A percentile compares a stretch with the other conserved stretches of the same genome.
Conservation (phyloP, 2,797 vertebrate genomes). For the Pyrrhura leucotis region DNA sequence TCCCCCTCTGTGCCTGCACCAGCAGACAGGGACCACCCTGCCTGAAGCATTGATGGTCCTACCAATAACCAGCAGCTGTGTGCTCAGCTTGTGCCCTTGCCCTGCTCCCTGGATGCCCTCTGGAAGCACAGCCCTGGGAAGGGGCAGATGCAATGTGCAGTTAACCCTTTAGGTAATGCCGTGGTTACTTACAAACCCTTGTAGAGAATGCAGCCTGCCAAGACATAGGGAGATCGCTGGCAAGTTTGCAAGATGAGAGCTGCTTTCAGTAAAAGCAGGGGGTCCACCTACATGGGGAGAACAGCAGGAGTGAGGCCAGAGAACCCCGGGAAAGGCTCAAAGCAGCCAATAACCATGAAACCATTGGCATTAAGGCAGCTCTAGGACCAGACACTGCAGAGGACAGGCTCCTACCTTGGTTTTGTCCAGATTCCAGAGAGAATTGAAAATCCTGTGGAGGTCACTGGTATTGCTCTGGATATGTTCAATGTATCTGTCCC, state of each 20-base stretch:
- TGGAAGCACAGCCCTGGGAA: accelerated
- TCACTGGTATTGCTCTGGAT: slow-evolving; percentile 82
- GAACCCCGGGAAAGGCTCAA: background rate
- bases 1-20: background rate
- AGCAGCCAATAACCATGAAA: background rate
- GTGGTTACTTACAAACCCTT: slow-evolving; percentile 81
- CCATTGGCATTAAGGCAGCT: background rate
- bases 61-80: background rate
- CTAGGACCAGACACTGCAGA: background rate
- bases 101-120: background rate
- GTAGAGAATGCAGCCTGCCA: slow-evolving; percentile 92
- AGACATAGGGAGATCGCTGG: slow-evolving; percentile 86
- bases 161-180: background rate
- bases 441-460: slow-evolving; percentile 88
- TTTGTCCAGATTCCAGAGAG: slow-evolving; percentile 88
- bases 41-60: background rate
- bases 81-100: background rate
- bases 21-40: background rate
- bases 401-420: slow-evolving; percentile 79
- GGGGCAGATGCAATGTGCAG: background rate
- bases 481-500: slow-evolving; percentile 85
- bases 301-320: background rate
- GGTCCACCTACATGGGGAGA: slow-evolving; percentile 86
- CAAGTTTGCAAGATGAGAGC: slow-evolving; percentile 94
- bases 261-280: slow-evolving; percentile 92